phyloP scores from a whole-genome alignment of 2,797 vertebrate species.

The Pipistrellus pygmaeus region DNA sequence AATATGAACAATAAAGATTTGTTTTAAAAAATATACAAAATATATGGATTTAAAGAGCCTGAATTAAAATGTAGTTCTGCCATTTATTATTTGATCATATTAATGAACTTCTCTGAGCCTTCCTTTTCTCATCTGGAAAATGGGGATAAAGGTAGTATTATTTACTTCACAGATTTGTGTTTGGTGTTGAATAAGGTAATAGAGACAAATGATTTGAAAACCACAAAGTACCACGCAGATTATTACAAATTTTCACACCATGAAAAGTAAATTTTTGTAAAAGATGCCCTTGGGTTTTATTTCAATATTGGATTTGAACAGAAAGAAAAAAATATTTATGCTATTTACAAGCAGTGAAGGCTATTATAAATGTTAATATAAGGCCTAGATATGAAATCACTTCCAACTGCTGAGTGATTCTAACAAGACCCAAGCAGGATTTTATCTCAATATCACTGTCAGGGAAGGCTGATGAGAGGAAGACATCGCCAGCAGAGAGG shows the following conservation, averaged over 20 bases:
- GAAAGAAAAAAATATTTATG: background rate
- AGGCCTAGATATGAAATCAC: background rate
- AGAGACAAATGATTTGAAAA: constrained; percentile 55
- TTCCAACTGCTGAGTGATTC: constrained; percentile 48
- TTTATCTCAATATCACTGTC: constrained; percentile 58
- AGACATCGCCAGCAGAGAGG: background rate
- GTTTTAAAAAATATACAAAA: background rate
- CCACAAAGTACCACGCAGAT: background rate
- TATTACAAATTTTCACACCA: constrained; percentile 31
- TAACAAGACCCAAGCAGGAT: constrained; percentile 21
- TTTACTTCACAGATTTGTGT: constrained; percentile 49
- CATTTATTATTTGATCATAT: constrained; percentile 52
- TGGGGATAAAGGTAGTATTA: background rate
- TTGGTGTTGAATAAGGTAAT: background rate
- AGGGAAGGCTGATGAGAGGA: constrained; percentile 33
- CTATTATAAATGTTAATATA: constrained; percentile 33
- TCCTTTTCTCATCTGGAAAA: constrained; percentile 38
- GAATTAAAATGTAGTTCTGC: constrained; percentile 17
- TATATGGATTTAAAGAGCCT: background rate
- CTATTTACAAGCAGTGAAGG: background rate
- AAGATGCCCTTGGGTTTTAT: background rate
- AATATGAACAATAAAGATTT: no score
- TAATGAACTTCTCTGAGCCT: background rate
- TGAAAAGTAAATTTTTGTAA: constrained; percentile 27
- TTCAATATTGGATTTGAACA: constrained; percentile 15